Conservation (phyloP, 2,888 invertebrate genomes). For the Galerucella pusilla region DNA sequence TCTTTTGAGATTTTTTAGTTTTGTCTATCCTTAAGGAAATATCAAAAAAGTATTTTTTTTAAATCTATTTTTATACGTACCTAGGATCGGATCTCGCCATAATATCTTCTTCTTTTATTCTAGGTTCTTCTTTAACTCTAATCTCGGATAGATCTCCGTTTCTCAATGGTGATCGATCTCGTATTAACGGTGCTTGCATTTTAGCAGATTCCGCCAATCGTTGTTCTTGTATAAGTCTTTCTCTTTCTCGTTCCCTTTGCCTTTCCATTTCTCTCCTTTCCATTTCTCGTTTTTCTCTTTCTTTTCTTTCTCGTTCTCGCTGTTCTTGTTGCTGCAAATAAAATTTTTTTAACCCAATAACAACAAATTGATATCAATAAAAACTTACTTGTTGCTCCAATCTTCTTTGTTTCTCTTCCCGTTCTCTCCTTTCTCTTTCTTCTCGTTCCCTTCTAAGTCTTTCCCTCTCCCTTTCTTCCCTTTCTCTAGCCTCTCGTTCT, state of each 20-base stretch:
- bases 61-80: slow-evolving; percentile 59
- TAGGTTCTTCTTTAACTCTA: slow-evolving; percentile 74
- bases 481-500: slow-evolving; percentile 72
- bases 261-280: slow-evolving; percentile 71
- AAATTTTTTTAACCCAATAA: neutral
- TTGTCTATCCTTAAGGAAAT: neutral
- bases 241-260: slow-evolving; percentile 71
- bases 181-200: slow-evolving; percentile 61
- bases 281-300: slow-evolving; percentile 68
- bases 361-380: neutral
- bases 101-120: slow-evolving; percentile 65
- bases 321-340: slow-evolving; percentile 61
- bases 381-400: slow-evolving; percentile 66
- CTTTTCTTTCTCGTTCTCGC: slow-evolving; percentile 66
- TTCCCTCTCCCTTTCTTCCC: slow-evolving; percentile 70
- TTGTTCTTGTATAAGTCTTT: slow-evolving; percentile 70
- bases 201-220: slow-evolving; percentile 67
- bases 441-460: slow-evolving; percentile 69
- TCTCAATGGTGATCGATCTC: slow-evolving; percentile 81
- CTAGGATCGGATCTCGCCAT: slow-evolving; percentile 59
- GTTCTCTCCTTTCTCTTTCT: slow-evolving; percentile 71
- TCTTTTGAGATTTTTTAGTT: slow-evolving; percentile 11
- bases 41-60: neutral
- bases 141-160: slow-evolving; percentile 71
- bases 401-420: slow-evolving; percentile 66